These are phyloP conservation scores for Aphis gossypii DNA, from an alignment of 1,140 invertebrate genomes.

Conservation along the genomic window DNA sequence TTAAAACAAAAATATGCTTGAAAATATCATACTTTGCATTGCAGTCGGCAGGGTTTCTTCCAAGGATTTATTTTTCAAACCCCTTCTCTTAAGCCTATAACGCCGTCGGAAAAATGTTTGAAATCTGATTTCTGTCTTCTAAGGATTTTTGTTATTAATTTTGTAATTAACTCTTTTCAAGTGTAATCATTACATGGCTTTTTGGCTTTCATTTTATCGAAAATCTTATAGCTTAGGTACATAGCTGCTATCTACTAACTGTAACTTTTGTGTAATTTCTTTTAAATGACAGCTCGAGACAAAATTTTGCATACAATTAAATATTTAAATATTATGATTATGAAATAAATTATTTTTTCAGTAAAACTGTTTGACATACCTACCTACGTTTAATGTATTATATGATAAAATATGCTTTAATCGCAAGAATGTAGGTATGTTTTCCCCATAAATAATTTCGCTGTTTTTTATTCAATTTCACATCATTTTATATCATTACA, in stretches of 20 bases:
- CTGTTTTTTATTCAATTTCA: background rate
- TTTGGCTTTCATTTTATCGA: constrained; percentile 12
- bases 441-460: background rate
- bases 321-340: constrained; percentile 33
- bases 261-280: background rate
- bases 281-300: background rate
- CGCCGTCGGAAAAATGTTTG: background rate
- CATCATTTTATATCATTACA: background rate
- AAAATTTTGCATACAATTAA: background rate
- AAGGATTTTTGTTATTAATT: constrained; percentile 16
- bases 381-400: background rate
- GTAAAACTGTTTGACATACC: background rate
- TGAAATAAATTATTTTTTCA: background rate
- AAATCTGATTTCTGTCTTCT: background rate
- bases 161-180: constrained; percentile 20
- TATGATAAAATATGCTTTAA: background rate
- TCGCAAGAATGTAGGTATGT: background rate
- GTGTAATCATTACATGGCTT: background rate
- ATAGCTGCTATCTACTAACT: background rate
- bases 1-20: background rate
- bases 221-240: background rate
- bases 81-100: background rate
- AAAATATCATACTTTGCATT: background rate
- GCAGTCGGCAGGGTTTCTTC: background rate
- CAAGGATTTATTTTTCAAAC: background rate